Percentiles rank a stretch among this genome's conserved stretches.
Evolutionary conservation across 2,888 invertebrate genomes (phyloP).

Genomic region (Agrilus mali): DNA sequence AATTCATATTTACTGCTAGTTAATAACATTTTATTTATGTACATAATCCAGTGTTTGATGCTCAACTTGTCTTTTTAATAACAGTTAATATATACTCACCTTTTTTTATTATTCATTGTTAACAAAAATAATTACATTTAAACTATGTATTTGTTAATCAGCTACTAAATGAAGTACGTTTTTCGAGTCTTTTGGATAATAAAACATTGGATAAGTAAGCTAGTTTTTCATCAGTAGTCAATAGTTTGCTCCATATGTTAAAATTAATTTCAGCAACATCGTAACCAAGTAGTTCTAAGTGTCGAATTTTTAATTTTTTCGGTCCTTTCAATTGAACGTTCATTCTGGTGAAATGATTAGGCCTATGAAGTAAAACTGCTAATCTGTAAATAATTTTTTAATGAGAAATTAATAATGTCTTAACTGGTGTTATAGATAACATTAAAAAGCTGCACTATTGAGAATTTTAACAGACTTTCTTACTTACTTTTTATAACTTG

Average conservation of each 20-base stretch:
- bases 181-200: conserved; percentile 3
- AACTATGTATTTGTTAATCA: not conserved
- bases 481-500: not conserved
- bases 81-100: too few species aligned
- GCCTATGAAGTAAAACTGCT: conserved; percentile 36
- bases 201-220: conserved; percentile 31
- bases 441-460: not conserved
- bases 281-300: conserved; percentile 52
- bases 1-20: too few species aligned
- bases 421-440: conserved; percentile 10
- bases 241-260: conserved; percentile 42
- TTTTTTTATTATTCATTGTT: too few species aligned
- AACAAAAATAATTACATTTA: too few species aligned
- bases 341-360: conserved; percentile 37
- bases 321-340: conserved; percentile 37
- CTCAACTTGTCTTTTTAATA: too few species aligned
- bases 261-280: conserved; percentile 40
- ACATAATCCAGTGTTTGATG: too few species aligned
- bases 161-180: not conserved
- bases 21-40: too few species aligned
- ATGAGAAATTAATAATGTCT: conserved; percentile 2
- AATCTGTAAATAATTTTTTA: conserved; percentile 26
- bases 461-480: not conserved
- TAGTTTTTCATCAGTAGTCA: conserved; percentile 38
- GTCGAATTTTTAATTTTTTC: conserved; percentile 39